phyloP scores from a whole-genome alignment of 1,140 invertebrate genomes.

The Adoxophyes honmai region DNA sequence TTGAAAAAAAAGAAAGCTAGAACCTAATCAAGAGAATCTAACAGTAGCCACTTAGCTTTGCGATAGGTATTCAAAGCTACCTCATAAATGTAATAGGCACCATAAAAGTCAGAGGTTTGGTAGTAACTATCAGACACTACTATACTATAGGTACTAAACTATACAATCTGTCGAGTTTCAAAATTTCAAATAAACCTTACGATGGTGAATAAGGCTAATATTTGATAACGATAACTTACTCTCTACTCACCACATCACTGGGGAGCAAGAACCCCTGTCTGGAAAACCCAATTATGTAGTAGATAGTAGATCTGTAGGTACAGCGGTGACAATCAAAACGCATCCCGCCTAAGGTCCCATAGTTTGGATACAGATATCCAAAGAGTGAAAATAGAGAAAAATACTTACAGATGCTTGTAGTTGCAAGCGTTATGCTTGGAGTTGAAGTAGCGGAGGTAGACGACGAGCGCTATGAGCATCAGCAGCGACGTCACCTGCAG shows the following conservation, averaged over 20 bases:
- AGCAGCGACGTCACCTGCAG: conserved; percentile 48
- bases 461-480: conserved; percentile 35
- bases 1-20: too few species aligned
- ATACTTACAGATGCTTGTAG: conserved; percentile 49
- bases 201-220: too few species aligned
- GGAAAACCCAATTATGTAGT: not conserved
- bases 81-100: too few species aligned
- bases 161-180: too few species aligned
- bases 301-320: not conserved
- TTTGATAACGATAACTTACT: not conserved
- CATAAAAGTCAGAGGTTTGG: too few species aligned
- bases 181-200: too few species aligned
- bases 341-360: not conserved
- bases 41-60: too few species aligned
- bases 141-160: too few species aligned
- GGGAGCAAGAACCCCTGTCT: not conserved
- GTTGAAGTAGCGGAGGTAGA: conserved; percentile 38
- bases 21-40: too few species aligned
- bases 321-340: not conserved
- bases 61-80: too few species aligned
- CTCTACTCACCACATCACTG: not conserved
- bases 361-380: not conserved
- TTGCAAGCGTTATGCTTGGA: conserved; percentile 19
- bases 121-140: too few species aligned
- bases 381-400: too few species aligned